Evolutionary conservation across 2,888 invertebrate species (phyloP).

Genomic region (Ptilodon capucinus): DNA sequence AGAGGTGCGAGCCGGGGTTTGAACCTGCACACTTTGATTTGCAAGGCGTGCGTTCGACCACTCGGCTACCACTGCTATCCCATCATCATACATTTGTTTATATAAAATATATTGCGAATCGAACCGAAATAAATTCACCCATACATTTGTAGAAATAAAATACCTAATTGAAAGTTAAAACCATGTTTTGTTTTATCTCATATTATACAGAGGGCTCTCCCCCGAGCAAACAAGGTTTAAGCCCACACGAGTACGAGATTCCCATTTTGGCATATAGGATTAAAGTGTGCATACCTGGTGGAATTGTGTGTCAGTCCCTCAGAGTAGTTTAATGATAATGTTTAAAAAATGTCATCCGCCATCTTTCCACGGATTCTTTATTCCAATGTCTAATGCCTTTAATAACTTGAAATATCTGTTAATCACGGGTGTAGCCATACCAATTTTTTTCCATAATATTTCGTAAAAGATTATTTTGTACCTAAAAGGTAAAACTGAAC

Average conservation of each 20-base stretch:
- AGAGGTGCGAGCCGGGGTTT: too few relatives aligned
- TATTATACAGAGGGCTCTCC: constrained; percentile 41
- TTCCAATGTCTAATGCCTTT: too few relatives aligned
- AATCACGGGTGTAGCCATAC: too few relatives aligned
- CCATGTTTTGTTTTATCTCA: constrained; percentile 30
- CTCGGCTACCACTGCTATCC: too few relatives aligned
- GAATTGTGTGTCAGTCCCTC: constrained; percentile 19
- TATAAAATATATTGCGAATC: background rate
- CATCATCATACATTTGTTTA: too few relatives aligned
- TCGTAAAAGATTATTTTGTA: too few relatives aligned
- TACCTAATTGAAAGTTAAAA: constrained; percentile 29
- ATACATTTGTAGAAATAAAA: constrained; percentile 2
- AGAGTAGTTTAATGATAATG: constrained; percentile 28
- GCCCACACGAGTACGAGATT: constrained; percentile 35
- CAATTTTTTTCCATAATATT: too few relatives aligned
- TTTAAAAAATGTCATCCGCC: constrained; percentile 10
- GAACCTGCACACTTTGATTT: too few relatives aligned
- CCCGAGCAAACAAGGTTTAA: constrained; percentile 38
- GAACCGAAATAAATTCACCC: background rate
- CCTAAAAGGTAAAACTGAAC: too few relatives aligned
- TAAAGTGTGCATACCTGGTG: constrained; percentile 22
- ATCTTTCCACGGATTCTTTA: too few relatives aligned
- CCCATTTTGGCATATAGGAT: constrained; percentile 38
- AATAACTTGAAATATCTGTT: too few relatives aligned
- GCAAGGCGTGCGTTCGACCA: too few relatives aligned